Conservation (phyloP, 1,140 invertebrate species). For the Drosophila arizonae region DNA sequence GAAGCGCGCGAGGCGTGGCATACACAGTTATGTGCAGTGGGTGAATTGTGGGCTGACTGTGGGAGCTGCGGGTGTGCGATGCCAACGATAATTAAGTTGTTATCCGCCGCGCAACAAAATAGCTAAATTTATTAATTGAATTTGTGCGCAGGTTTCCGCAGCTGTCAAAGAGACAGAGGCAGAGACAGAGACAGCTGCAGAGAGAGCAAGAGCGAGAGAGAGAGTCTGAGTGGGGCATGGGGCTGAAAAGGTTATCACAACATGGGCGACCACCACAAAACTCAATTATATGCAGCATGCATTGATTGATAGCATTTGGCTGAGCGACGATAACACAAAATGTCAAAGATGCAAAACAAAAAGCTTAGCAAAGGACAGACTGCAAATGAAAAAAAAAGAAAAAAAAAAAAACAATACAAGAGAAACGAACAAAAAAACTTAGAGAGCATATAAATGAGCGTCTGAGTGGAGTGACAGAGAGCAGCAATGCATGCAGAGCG, state of each 20-base stretch:
- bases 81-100: conserved; percentile 65
- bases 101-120: conserved; percentile 46
- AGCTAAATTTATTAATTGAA: conserved; percentile 66
- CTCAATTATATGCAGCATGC: conserved; percentile 48
- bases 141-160: conserved; percentile 44
- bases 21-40: neutral
- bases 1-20: neutral
- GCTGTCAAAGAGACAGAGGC: neutral
- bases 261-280: conserved; percentile 48
- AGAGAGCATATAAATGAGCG: conserved; percentile 31
- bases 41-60: neutral
- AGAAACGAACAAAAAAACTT: conserved; percentile 1
- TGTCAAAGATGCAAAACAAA: conserved; percentile 57
- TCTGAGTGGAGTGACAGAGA: conserved; percentile 24
- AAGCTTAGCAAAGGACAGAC: conserved; percentile 19
- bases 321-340: conserved; percentile 30
- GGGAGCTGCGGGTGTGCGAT: conserved; percentile 3
- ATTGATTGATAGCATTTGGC: conserved; percentile 42
- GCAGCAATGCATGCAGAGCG: neutral
- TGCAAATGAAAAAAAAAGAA: neutral
- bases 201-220: neutral
- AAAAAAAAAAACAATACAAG: neutral
- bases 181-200: neutral
- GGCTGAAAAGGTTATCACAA: conserved; percentile 33
- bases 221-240: neutral